A percentile compares a stretch with the other conserved stretches of the same genome.
These are phyloP conservation scores for Sarcophaga bullata DNA, from an alignment of 1,140 invertebrate species.

Conservation along the genomic window DNA sequence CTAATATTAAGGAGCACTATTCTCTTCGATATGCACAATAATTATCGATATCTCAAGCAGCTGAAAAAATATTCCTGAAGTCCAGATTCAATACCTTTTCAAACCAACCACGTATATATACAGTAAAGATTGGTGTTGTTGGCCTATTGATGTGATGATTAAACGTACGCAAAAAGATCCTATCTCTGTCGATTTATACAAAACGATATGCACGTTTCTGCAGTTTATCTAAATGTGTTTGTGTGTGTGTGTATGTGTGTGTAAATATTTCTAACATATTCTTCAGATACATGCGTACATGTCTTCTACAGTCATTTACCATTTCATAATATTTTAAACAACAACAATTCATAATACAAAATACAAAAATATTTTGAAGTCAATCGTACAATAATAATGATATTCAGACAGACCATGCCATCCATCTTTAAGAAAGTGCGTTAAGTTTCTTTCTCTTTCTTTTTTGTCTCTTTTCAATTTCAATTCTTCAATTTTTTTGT, in stretches of 20 bases:
- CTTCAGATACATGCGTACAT: neutral
- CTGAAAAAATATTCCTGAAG: neutral
- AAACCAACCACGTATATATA: neutral
- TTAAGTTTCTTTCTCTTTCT: neutral
- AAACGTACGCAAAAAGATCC: constrained; percentile 7
- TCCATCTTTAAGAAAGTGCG: neutral
- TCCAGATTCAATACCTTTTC: neutral
- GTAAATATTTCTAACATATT: constrained; percentile 8
- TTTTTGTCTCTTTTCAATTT: neutral
- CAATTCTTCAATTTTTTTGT: neutral
- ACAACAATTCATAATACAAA: neutral
- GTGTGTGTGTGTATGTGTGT: too few relatives aligned
- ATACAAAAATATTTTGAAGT: neutral
- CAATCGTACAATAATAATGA: neutral
- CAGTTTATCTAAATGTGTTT: too few relatives aligned
- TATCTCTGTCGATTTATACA: constrained; percentile 8
- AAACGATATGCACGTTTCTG: constrained; percentile 10
- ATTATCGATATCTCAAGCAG: too few relatives aligned
- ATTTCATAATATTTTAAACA: neutral
- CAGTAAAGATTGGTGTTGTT: neutral
- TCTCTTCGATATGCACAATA: too few relatives aligned
- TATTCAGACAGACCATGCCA: neutral
- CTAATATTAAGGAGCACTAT: too few relatives aligned
- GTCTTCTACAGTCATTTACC: neutral
- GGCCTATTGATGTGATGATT: neutral